Evolutionary conservation across 2,797 vertebrate genomes (phyloP).

Genomic region (Xenentodon cancila): DNA sequence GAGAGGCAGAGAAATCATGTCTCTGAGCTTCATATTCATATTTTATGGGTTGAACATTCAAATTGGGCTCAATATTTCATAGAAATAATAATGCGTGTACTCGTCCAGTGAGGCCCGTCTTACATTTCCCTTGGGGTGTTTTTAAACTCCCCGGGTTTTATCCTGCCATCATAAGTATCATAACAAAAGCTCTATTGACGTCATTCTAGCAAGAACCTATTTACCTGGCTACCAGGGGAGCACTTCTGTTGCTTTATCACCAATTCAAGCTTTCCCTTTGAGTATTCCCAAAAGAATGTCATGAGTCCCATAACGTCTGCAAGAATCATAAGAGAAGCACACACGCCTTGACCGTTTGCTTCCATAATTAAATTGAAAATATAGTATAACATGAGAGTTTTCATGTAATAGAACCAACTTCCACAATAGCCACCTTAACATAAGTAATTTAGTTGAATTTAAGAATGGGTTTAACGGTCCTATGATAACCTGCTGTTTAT

Average conservation of each 20-base stretch:
- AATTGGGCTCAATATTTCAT: not conserved
- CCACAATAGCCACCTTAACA: too few relatives aligned
- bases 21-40: too few relatives aligned
- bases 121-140: conserved; percentile 4
- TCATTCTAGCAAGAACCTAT: conserved; percentile 33
- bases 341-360: conserved; percentile 28
- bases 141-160: conserved; percentile 12
- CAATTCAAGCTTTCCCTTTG: conserved; percentile 24
- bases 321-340: conserved; percentile 15
- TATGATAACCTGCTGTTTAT: too few relatives aligned
- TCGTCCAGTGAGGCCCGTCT: not conserved
- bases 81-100: not conserved
- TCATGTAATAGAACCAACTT: not conserved
- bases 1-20: too few relatives aligned
- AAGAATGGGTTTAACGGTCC: too few relatives aligned
- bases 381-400: not conserved
- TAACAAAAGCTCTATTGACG: conserved; percentile 11
- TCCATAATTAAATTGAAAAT: conserved; percentile 20
- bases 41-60: too few relatives aligned
- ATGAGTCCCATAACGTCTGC: conserved; percentile 12
- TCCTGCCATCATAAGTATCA: not conserved
- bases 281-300: conserved; percentile 29
- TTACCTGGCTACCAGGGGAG: conserved; percentile 32
- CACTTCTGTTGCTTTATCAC: conserved; percentile 20
- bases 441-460: too few relatives aligned